Percentiles rank a stretch among this genome's conserved stretches.
These are phyloP conservation scores for Anarsia innoxiella DNA, from an alignment of 2,888 invertebrate species.

Conservation along the genomic window DNA sequence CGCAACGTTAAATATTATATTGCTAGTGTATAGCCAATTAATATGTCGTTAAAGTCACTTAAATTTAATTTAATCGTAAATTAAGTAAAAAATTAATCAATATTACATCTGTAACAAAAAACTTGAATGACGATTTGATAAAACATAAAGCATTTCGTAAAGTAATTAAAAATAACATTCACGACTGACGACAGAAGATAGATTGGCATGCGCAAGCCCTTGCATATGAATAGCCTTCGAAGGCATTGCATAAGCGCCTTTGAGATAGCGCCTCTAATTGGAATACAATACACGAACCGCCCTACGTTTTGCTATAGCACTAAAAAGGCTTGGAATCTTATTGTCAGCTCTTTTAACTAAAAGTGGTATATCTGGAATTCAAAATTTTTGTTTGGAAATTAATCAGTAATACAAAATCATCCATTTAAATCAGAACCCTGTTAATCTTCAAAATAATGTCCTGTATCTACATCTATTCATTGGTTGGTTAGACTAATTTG, in stretches of 20 bases:
- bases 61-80: no score
- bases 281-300: constrained; percentile 21
- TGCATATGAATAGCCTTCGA: constrained; percentile 16
- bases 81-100: no score
- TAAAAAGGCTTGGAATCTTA: constrained; percentile 13
- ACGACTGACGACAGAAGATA: constrained; percentile 8
- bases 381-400: constrained; percentile 5
- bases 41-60: constrained; percentile 16
- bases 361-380: constrained; percentile 10
- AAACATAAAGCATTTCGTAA: constrained; percentile 3
- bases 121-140: no score
- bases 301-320: constrained; percentile 14
- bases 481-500: constrained; percentile 64
- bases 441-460: no score
- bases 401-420: constrained; percentile 7
- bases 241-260: constrained; percentile 17
- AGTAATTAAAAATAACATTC: constrained; percentile 9
- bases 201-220: constrained; percentile 9
- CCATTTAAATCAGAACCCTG: no score
- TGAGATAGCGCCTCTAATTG: constrained; percentile 20
- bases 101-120: no score
- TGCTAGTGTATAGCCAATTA: constrained; percentile 34
- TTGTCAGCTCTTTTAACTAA: constrained; percentile 9
- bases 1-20: constrained; percentile 34
- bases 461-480: constrained; percentile 38